Base-by-base conservation (phyloP, 2,797 vertebrate species). In the Hirundo rustica region DNA sequence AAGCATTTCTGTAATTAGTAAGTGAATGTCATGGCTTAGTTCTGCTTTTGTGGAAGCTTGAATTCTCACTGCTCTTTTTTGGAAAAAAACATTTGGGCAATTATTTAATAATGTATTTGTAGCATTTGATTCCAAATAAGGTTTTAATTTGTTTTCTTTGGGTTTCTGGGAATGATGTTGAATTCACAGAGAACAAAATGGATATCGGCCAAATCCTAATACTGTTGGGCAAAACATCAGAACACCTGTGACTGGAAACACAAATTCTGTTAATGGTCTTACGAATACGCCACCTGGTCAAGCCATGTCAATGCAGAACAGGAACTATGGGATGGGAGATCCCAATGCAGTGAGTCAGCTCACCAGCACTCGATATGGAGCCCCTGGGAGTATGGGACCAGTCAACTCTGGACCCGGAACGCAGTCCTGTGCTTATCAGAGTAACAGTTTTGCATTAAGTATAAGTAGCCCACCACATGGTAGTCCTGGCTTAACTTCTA, bases 401-500 rank as follows among this genome's bases (percentile, higher is more conserved):
- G 92, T 98, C 96, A 98, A 97, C 91, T 97, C 98, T 70, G 98
- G 96, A 47, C 97, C 98, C 0, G 97, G 97, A 88, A 97, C 99
- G 85, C 98, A 98, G 85, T 91, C 97, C 14, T 96, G 98, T 86
- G 98, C 98, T 16, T 99, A 99, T 88, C 99, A 99, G 95, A 98
- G 96, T 42, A 98, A 82, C 75, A 98, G 74, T 23, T 99, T 99
- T 3, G 98, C 98, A 11, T 97, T 99, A 96, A 98, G 96, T 78
- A 98, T 99, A 98, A 99, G 97, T 30, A 99, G 99, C 74, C 99
- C 99, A 16, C 98, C 99, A 1, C 99, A 99, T 45, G 98, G 98
- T 57, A 99, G 98, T 96, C 98, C 99, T 25, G 98, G 99, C 51
- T 98, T 99, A 72, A 98, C 97, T 62, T 98, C 98, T 55, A 98